Conservation (phyloP, 2,113 vertebrate species). For the Trichomycterus rosablanca region DNA sequence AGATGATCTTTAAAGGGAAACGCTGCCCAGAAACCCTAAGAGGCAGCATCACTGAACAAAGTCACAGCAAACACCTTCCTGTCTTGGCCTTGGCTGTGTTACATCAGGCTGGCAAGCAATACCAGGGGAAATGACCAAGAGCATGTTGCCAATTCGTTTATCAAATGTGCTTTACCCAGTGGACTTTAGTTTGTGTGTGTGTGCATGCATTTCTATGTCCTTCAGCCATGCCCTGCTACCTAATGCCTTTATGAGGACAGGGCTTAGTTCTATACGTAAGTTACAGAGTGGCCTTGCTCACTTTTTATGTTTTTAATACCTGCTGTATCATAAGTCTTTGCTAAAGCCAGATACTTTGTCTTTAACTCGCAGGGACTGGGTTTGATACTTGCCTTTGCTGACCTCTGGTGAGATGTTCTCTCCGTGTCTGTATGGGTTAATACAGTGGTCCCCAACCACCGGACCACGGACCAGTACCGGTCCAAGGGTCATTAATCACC, state of each 20-base stretch:
- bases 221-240: constrained; percentile 38
- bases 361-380: constrained; percentile 30
- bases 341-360: constrained; percentile 42
- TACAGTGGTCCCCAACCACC: too few species aligned
- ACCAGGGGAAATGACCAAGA: constrained; percentile 58
- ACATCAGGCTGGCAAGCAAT: constrained; percentile 58
- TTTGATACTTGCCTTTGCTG: too few species aligned
- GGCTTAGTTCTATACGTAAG: constrained; percentile 3
- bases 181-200: constrained; percentile 27
- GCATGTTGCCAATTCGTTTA: constrained; percentile 62
- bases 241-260: constrained; percentile 15
- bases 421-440: too few species aligned
- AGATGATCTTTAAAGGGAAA: constrained; percentile 48
- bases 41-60: constrained; percentile 51
- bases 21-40: constrained; percentile 26
- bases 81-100: constrained; percentile 53
- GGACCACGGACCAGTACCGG: too few species aligned
- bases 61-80: constrained; percentile 54
- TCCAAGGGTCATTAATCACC: too few species aligned
- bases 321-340: constrained; percentile 31
- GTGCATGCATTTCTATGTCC: constrained; percentile 31
- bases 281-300: constrained; percentile 9
- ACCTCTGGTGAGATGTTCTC: too few species aligned
- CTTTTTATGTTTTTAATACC: constrained; percentile 18
- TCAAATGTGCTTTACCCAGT: constrained; percentile 54